These are phyloP conservation scores for Eupsilia transversa DNA, from an alignment of 2,888 invertebrate genomes.

Conservation along the genomic window DNA sequence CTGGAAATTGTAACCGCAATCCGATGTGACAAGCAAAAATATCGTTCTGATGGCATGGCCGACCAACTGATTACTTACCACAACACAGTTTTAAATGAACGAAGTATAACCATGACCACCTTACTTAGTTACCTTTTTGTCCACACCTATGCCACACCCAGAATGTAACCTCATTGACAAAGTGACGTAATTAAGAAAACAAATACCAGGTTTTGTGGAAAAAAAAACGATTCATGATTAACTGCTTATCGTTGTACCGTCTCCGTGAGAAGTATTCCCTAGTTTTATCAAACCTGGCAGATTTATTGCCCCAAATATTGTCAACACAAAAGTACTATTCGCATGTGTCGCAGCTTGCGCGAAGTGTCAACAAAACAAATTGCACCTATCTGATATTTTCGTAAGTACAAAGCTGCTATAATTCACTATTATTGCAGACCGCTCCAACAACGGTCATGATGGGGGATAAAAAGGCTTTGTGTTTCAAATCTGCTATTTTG, in stretches of 20 bases:
- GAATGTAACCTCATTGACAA: slow-evolving; percentile 44
- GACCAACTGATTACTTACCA: slow-evolving; percentile 37
- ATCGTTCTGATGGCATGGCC: slow-evolving; percentile 14
- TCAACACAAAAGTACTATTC: slow-evolving; percentile 17
- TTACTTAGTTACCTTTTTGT: slow-evolving; percentile 25
- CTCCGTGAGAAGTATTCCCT: slow-evolving; percentile 17
- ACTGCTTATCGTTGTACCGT: slow-evolving; percentile 24
- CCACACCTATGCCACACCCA: slow-evolving; percentile 51
- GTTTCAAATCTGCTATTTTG: background rate
- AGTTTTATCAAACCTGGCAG: slow-evolving; percentile 34
- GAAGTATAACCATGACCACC: slow-evolving; percentile 5
- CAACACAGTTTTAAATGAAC: slow-evolving; percentile 19
- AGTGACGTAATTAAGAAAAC: slow-evolving; percentile 41
- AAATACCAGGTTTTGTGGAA: slow-evolving; percentile 15
- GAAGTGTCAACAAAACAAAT: slow-evolving; percentile 37
- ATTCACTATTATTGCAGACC: background rate
- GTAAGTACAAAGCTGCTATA: background rate
- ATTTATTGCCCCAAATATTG: slow-evolving; percentile 45
- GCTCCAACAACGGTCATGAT: background rate
- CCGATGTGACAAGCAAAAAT: slow-evolving; percentile 46
- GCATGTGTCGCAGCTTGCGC: slow-evolving; percentile 25
- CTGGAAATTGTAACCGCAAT: slow-evolving; percentile 42
- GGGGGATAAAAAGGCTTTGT: background rate
- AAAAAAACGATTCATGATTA: slow-evolving; percentile 8
- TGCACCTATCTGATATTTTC: slow-evolving; percentile 15